These are phyloP conservation scores for Columba livia DNA, from an alignment of 2,113 vertebrate species.

Conservation along the genomic window DNA sequence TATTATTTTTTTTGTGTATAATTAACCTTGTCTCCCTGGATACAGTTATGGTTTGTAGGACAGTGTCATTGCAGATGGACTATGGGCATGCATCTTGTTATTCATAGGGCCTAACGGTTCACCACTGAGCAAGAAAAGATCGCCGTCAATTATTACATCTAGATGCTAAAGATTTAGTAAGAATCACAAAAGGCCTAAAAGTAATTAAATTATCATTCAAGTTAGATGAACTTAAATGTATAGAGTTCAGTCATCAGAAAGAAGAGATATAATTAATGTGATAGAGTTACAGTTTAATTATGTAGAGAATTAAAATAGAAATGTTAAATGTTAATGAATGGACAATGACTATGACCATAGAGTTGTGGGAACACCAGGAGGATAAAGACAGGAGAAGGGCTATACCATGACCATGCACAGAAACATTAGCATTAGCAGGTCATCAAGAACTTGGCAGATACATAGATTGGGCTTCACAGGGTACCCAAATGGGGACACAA, in stretches of 20 bases:
- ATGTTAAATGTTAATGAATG: background rate
- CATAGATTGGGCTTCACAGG: background rate
- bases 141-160: background rate
- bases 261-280: background rate
- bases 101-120: background rate
- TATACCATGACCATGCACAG: background rate
- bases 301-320: background rate
- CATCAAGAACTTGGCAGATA: background rate
- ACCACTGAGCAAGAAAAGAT: background rate
- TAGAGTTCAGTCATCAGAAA: background rate
- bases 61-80: background rate
- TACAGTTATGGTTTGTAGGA: background rate
- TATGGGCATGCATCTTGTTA: background rate
- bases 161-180: background rate
- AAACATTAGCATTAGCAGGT: background rate
- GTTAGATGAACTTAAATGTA: background rate
- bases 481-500: background rate
- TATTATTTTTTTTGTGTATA: background rate
- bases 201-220: background rate
- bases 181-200: background rate
- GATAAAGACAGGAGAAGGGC: background rate
- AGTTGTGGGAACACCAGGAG: background rate
- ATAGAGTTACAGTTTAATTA: background rate
- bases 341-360: background rate
- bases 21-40: background rate